A percentile compares a stretch with the other conserved stretches of the same genome.
phyloP scores from a whole-genome alignment of 2,888 invertebrate genomes.

The Bellardia bayeri region DNA sequence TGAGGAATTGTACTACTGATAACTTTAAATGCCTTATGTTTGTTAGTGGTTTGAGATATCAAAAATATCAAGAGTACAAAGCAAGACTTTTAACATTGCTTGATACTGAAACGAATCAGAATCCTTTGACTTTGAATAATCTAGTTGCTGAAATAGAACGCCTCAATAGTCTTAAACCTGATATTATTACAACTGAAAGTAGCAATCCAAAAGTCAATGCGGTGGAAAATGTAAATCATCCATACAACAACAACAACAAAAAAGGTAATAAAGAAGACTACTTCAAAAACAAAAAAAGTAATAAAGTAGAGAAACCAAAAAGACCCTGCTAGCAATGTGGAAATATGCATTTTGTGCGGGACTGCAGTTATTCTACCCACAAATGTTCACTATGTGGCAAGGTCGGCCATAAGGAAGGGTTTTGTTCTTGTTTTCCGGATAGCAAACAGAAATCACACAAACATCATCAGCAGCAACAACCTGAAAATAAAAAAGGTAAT shows the following conservation, averaged over 20 bases:
- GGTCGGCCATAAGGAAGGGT: constrained; percentile 64
- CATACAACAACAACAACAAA: too few relatives aligned
- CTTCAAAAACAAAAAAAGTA: background rate
- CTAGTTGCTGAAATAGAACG: constrained; percentile 42
- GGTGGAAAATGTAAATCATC: background rate
- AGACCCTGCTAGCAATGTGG: constrained; percentile 69
- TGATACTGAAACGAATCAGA: constrained; percentile 24
- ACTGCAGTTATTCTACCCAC: constrained; percentile 59
- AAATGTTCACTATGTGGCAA: constrained; percentile 55
- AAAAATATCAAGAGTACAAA: constrained; percentile 50
- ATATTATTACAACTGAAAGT: background rate
- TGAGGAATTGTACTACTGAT: constrained; percentile 34
- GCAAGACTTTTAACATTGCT: constrained; percentile 47
- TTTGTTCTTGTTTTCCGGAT: constrained; percentile 55
- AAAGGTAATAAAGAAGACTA: too few relatives aligned
- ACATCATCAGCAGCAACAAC: background rate
- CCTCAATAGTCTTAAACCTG: constrained; percentile 21
- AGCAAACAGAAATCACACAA: background rate
- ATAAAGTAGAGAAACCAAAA: constrained; percentile 23
- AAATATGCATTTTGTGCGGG: constrained; percentile 60
- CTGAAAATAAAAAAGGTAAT: constrained; percentile 24
- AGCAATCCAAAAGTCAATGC: background rate
- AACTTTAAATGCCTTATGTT: constrained; percentile 61
- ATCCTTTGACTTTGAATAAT: constrained; percentile 12
- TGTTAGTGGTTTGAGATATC: constrained; percentile 40